phyloP scores from a whole-genome alignment of 2,113 vertebrate species.

The Aegypius monachus region DNA sequence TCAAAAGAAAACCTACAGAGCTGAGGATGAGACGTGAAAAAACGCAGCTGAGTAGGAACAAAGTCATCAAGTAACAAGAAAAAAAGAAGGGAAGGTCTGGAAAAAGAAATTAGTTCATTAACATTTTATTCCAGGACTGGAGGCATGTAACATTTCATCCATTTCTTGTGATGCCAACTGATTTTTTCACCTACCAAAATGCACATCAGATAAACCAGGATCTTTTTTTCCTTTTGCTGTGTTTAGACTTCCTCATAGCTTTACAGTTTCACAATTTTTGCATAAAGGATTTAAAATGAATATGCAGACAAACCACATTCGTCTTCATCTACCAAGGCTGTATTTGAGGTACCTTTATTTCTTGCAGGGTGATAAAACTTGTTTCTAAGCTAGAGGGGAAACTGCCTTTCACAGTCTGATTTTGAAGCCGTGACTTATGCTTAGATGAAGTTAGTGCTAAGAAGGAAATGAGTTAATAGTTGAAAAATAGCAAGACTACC shows the following conservation, averaged over 20 bases:
- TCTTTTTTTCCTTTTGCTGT: neutral
- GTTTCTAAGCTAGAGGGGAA: neutral
- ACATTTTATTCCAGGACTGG: neutral
- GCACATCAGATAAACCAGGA: neutral
- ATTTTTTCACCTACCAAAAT: neutral
- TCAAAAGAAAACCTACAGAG: conserved; percentile 30
- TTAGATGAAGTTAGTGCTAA: neutral
- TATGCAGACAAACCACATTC: neutral
- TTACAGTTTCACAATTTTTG: neutral
- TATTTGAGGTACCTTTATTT: neutral
- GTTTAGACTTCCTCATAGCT: neutral
- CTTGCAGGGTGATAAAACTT: neutral
- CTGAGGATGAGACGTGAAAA: neutral
- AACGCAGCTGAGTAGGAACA: neutral
- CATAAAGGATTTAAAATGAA: neutral
- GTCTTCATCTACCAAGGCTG: rapidly evolving
- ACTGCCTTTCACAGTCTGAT: neutral
- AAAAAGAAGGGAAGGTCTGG: neutral
- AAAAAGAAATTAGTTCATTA: neutral
- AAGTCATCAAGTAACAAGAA: neutral
- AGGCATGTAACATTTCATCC: neutral
- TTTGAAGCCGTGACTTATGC: neutral
- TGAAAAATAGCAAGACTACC: neutral
- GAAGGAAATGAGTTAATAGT: neutral
- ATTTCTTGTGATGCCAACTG: neutral